Evolutionary conservation across 2,888 invertebrate species (phyloP), one percentile per base, ranked within the genome.

Genomic region (Cheilosia vernalis): DNA sequence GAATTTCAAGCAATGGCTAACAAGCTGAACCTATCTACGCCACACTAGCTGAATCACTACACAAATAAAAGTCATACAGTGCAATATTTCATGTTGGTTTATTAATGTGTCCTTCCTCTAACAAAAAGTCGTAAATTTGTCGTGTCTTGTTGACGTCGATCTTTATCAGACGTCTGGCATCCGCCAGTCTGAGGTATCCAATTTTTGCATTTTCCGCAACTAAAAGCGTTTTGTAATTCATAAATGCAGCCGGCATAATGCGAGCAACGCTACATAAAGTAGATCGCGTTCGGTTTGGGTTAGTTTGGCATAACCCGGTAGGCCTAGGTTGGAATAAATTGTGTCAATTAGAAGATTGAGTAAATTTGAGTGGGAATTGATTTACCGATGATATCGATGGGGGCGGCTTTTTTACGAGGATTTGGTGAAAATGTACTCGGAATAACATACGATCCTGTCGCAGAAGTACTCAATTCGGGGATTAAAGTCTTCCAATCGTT

Each of bases 111-210:
- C 96, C 96, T 90, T 96, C 94, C 88, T 94, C 93, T 73, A 95
- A 92, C 33, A 97, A 93, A 91, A 96, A 95, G 93, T 96, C 96
- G 93, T 96, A 96, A 89, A 98, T 94, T 91, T 97, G 97, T 86
- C 98, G 94, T 0, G 98, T 98, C 91, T 96, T 96, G 91, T 98
- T 98, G 2, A 98, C 98, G 93, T 98, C 98, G 88, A 98, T 98
- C 92, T 98, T 98, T 47, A 98, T 94, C 55, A 98, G 93, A 53
- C 94, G 94, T 66, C 98, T 93, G 0, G 98, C 98, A 90, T 97
- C 97, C 2, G 97, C 94, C 83, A 98, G 92, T 83, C 95, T 94
- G 6, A 98, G 92, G 78, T 94, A 95, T 0, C 96, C 96, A 80
- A 94, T 92, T 90, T 96, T 97, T 82, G 95, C 93, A 91, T 96